Base-by-base conservation (phyloP, 2,888 invertebrate species). In the Himalopsyche anomala region DNA sequence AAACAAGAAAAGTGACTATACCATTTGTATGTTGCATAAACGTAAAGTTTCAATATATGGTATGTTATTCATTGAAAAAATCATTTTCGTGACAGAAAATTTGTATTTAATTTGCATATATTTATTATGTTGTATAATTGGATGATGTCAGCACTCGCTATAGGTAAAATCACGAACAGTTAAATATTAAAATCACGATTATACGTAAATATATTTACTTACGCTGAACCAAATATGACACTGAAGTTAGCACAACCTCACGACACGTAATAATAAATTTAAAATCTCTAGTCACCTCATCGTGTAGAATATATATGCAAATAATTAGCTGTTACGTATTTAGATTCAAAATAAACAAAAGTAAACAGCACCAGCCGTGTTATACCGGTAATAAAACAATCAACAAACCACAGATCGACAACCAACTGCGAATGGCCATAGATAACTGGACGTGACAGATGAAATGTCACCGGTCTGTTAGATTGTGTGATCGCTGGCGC, bases 381-480 rank as follows among this genome's bases (percentile, higher is more conserved):
- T 62, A 19, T 62, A n/a, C 62, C 62, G 62, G 62, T 62, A 15
- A 19, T 28, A 62, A 62, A 19, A 62, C 28, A 62, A 19, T 62
- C 62, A 62, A 19, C n/a, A 62, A n/a, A 62, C 11, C 28, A 62
- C 62, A 28, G 28, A 62, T 28, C 62, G 28, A 62, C 62, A 62
- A 4, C 11, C 62, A 8, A 62, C 62, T 1, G 8, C 62, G 4
- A n/a, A 19, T 1, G 8, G 28, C 62, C 62, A 62, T 28, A 62
- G 62, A 62, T 62, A 62, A 62, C 62, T 62, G 62, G 9, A n/a
- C n/a, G 28, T 62, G 62, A 28, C 62, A 62, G 62, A 56, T 62
- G 28, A 62, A 62, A 28, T 62, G 28, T n/a, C 62, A 28, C 62
- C 19, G 9, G 12, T 19, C n/a, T 5, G 19, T 8, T 19, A 19